Percentiles rank a stretch among this genome's conserved stretches.
Evolutionary conservation across 2,888 invertebrate species (phyloP).

Genomic region (Lepidocyrtinus sp.): DNA sequence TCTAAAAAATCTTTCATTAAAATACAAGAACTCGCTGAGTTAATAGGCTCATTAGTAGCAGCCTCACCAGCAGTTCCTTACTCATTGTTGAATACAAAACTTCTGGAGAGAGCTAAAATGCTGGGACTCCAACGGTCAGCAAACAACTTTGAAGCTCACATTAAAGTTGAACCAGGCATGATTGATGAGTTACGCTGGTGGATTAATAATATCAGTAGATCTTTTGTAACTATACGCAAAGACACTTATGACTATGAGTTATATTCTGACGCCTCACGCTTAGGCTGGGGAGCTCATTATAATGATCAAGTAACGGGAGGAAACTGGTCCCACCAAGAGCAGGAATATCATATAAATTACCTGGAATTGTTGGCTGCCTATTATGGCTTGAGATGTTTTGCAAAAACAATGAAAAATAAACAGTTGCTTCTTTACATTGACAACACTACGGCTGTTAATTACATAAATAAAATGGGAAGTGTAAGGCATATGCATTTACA

Average conservation of each 20-base stretch:
- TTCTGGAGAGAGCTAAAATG: background rate
- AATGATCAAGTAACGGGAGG: constrained; percentile 5
- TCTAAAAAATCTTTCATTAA: background rate
- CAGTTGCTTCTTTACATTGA: constrained; percentile 29
- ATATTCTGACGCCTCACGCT: constrained; percentile 34
- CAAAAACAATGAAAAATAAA: background rate
- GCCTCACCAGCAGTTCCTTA: background rate
- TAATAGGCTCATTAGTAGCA: background rate
- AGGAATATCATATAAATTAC: constrained; percentile 13
- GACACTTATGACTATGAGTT: background rate
- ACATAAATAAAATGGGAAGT: constrained; percentile 32
- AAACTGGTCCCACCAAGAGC: constrained; percentile 1
- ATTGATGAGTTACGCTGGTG: background rate
- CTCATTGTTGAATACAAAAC: background rate
- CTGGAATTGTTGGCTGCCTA: constrained; percentile 43
- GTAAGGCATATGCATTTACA: background rate
- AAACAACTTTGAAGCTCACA: background rate
- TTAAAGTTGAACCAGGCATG: background rate
- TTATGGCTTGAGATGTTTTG: constrained; percentile 16
- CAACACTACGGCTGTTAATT: constrained; percentile 46
- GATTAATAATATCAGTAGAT: background rate
- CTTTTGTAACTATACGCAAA: background rate
- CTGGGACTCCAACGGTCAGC: background rate
- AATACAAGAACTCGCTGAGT: background rate
- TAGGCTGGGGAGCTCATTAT: constrained; percentile 42